Evolutionary conservation across 2,797 vertebrate species (phyloP).

Genomic region (Clarias platycephalus): DNA sequence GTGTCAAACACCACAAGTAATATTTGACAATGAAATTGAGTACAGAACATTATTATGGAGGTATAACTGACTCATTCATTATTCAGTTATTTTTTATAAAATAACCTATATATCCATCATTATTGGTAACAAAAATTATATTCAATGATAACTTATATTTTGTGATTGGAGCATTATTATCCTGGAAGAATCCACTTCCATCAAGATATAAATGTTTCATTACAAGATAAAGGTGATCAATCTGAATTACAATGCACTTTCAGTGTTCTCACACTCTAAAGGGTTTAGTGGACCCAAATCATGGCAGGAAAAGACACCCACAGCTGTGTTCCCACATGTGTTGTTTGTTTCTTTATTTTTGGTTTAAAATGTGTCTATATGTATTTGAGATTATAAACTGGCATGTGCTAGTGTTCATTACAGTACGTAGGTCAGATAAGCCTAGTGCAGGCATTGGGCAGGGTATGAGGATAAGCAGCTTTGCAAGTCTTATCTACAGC

Average conservation of each 20-base stretch:
- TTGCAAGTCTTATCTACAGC: conserved; percentile 18
- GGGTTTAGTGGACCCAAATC: background rate
- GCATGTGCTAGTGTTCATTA: conserved; percentile 3
- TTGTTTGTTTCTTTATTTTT: background rate
- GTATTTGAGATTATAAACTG: background rate
- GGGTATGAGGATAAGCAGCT: conserved; percentile 30
- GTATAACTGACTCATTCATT: background rate
- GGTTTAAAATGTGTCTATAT: background rate
- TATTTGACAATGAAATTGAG: background rate
- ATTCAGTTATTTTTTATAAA: background rate
- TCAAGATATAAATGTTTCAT: background rate
- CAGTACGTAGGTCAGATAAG: conserved; percentile 22
- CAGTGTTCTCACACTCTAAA: background rate
- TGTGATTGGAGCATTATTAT: background rate
- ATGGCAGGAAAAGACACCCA: background rate
- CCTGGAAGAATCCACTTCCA: background rate
- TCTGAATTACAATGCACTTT: background rate
- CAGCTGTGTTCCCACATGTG: background rate
- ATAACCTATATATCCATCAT: background rate
- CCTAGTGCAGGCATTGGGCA: background rate
- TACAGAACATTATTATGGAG: background rate
- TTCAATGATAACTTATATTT: background rate
- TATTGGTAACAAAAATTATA: no score
- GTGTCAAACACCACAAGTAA: conserved; percentile 3
- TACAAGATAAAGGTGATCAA: background rate